Evolutionary conservation across 2,113 vertebrate genomes (phyloP), one percentile per base, ranked within the genome.

Genomic region (Dicrurus megarhynchus): DNA sequence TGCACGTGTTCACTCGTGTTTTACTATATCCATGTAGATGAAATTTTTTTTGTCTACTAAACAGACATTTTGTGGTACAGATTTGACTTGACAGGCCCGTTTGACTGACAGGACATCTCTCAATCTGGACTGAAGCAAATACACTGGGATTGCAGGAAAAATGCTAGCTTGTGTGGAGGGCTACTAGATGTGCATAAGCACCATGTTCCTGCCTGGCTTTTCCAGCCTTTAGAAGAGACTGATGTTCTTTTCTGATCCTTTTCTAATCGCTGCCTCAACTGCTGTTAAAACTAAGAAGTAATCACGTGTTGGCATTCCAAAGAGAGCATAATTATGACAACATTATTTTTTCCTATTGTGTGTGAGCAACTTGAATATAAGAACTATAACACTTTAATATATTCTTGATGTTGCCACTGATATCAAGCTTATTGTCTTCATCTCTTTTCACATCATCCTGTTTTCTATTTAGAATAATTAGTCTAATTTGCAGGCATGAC

Each of bases 131-230:
- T 56, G n/a, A 80, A 18, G 20, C 5, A 92, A 87, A 73, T 55
- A 11, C 28, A 35, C 3, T 0, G 2, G 32, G 17, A 12, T 64
- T 71, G 24, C 59, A 80, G 57, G 44, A 37, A 33, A 83, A 11
- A 8, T 77, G 33, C 13, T 57, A 44, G 33, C 2, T 12, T 2
- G 0, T 7, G 1, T 47, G 49, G 16, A 44, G 23, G 12, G 23
- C 16, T 49, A 27, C 30, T 41, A 8, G 18, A 32, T 39, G 11
- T 69, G 11, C 27, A 55, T 33, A 35, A 79, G 10, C 22, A 32
- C 9, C 12, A 33, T 27, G 21, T 9, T 80, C 15, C 35, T 74
- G 15, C 33, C n/a, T 68, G 27, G 12, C 5, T 82, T 94, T 84
- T 75, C 17, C 11, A 57, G 50, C 41, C 21, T 49, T 68, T 61